Evolutionary conservation across 30 jellyfish, hydroid and myxozoan genomes (phyloP).

Genomic region (Aurelia sp.): DNA sequence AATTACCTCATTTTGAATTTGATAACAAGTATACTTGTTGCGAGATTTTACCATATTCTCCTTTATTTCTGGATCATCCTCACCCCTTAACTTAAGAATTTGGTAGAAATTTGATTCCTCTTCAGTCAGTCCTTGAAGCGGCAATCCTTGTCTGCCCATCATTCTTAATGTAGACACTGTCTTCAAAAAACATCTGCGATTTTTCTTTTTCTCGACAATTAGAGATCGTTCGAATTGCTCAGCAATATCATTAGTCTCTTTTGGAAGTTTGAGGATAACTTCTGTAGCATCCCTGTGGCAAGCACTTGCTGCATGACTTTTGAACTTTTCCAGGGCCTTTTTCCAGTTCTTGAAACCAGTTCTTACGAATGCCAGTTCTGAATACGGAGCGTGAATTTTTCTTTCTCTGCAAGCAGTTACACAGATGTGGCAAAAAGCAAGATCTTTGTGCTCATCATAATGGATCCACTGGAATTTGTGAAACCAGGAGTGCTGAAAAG

Average conservation of each 20-base stretch:
- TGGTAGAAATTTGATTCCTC: no score
- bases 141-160: no score
- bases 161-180: no score
- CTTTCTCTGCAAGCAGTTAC: slow-evolving; percentile 10
- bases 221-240: no score
- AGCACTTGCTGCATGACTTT: slow-evolving; percentile 3
- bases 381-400: not conserved
- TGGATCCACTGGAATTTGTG: not conserved
- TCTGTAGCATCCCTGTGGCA: not conserved
- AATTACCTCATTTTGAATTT: slow-evolving; percentile 9
- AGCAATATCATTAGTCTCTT: no score
- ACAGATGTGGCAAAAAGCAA: slow-evolving; percentile 6
- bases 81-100: no score
- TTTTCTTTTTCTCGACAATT: no score
- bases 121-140: no score
- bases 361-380: slow-evolving; percentile 1
- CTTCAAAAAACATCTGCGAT: no score
- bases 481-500: slow-evolving; percentile 9
- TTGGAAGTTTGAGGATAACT: no score
- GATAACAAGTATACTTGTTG: slow-evolving; percentile 7
- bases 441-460: slow-evolving; percentile 11
- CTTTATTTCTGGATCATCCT: slow-evolving; percentile 6
- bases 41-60: not conserved
- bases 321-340: slow-evolving; percentile 1
- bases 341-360: slow-evolving; percentile 8